Evolutionary conservation across 2,888 invertebrate genomes (phyloP).

Genomic region (Sericinus montela): DNA sequence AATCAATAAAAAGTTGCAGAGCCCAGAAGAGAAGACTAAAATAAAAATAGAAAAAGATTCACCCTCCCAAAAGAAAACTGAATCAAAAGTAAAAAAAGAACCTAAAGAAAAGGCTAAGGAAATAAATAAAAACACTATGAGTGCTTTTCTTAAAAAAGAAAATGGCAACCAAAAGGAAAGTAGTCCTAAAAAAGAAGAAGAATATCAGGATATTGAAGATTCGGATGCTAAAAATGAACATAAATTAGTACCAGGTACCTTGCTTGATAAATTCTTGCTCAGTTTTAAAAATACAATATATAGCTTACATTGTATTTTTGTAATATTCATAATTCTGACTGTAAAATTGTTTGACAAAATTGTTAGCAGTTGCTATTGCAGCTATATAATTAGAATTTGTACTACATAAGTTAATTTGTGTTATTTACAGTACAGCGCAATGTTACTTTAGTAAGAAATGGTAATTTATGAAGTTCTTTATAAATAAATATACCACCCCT

Average conservation of each 20-base stretch:
- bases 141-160: constrained; percentile 15
- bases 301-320: too few relatives aligned
- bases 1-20: constrained; percentile 22
- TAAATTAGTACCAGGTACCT: constrained; percentile 39
- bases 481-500: too few relatives aligned
- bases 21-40: constrained; percentile 13
- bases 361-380: too few relatives aligned
- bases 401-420: too few relatives aligned
- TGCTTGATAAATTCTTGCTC: too few relatives aligned
- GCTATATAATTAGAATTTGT: too few relatives aligned
- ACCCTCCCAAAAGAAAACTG: constrained; percentile 4
- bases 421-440: too few relatives aligned
- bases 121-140: constrained; percentile 16
- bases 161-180: constrained; percentile 6
- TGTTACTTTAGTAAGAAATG: too few relatives aligned
- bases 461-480: too few relatives aligned
- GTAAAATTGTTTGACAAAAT: too few relatives aligned
- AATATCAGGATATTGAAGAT: constrained; percentile 11
- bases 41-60: constrained; percentile 16
- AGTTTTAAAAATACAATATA: too few relatives aligned
- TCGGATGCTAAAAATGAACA: constrained; percentile 23
- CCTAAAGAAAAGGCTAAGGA: constrained; percentile 23
- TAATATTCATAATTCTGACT: too few relatives aligned
- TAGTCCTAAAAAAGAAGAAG: constrained; percentile 21
- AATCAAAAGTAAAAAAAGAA: constrained; percentile 13